Percentiles rank a stretch among this genome's conserved stretches.
These are phyloP conservation scores for Luperina testacea DNA, from an alignment of 2,888 invertebrate genomes.

Conservation along the genomic window DNA sequence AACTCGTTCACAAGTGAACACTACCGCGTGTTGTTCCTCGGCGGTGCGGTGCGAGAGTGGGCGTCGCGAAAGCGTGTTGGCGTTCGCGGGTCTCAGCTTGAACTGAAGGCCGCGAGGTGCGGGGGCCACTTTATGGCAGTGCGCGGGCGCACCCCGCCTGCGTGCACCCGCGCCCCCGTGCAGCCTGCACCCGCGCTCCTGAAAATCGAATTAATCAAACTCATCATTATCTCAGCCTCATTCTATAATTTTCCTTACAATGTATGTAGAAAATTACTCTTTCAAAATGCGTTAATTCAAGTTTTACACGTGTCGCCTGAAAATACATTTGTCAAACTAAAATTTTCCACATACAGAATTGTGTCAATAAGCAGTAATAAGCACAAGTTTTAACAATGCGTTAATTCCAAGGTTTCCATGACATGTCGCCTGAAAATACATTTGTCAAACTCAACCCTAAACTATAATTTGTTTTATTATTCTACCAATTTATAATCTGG, in stretches of 20 bases:
- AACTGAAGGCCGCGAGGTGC: constrained; percentile 89
- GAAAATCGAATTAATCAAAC: constrained; percentile 52
- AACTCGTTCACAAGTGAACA: constrained; percentile 83
- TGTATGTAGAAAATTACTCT: not conserved
- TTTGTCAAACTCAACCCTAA: not conserved
- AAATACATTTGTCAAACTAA: constrained; percentile 18
- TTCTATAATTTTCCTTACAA: constrained; percentile 26
- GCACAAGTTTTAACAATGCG: not conserved
- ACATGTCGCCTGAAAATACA: constrained; percentile 9
- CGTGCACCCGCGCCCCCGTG: constrained; percentile 67
- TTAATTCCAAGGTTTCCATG: constrained; percentile 8
- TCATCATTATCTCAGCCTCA: constrained; percentile 7
- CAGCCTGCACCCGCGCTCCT: constrained; percentile 59
- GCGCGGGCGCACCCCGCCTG: constrained; percentile 79
- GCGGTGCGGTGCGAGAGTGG: constrained; percentile 81
- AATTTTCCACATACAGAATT: not conserved
- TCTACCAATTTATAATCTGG: not conserved
- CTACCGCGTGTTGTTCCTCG: constrained; percentile 84
- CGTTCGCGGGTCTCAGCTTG: constrained; percentile 83
- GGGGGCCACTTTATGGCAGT: constrained; percentile 86
- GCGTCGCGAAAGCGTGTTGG: constrained; percentile 85
- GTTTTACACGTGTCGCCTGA: constrained; percentile 14
- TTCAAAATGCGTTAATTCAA: not conserved
- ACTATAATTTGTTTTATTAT: not conserved
- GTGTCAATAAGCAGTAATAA: not conserved